Percentiles rank a stretch among this genome's conserved stretches.
Evolutionary conservation across 2,113 vertebrate species (phyloP).

Genomic region (Centropus unirufus): DNA sequence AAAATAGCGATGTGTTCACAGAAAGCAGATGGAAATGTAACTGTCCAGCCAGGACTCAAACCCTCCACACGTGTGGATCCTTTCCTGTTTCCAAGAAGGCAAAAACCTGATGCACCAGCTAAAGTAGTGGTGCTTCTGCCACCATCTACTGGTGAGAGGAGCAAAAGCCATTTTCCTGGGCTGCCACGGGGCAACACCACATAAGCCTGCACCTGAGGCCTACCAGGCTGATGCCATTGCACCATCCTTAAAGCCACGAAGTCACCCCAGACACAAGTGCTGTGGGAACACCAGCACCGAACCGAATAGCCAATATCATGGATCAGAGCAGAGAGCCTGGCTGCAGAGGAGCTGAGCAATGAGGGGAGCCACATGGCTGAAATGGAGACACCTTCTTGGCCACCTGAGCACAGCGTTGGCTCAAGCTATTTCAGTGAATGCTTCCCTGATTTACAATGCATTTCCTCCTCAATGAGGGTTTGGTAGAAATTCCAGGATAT

Average conservation of each 20-base stretch:
- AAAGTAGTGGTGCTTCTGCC: background rate
- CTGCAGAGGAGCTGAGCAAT: rapidly evolving
- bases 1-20: background rate
- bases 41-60: background rate
- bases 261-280: rapidly evolving
- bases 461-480: background rate
- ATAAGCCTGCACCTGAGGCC: rapidly evolving
- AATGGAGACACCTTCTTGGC: background rate
- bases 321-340: background rate
- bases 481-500: background rate
- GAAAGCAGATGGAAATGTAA: background rate
- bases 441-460: background rate
- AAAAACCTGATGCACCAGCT: background rate
- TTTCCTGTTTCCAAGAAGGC: background rate
- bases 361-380: background rate
- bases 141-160: background rate
- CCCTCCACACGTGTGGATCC: too few relatives aligned
- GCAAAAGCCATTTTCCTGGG: background rate
- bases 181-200: background rate
- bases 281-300: background rate
- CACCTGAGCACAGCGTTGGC: background rate
- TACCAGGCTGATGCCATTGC: too few relatives aligned
- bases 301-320: background rate
- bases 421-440: background rate
- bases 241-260: background rate